Conservation (phyloP, 1,140 invertebrate genomes). For the Polypedilum vanderplanki region DNA sequence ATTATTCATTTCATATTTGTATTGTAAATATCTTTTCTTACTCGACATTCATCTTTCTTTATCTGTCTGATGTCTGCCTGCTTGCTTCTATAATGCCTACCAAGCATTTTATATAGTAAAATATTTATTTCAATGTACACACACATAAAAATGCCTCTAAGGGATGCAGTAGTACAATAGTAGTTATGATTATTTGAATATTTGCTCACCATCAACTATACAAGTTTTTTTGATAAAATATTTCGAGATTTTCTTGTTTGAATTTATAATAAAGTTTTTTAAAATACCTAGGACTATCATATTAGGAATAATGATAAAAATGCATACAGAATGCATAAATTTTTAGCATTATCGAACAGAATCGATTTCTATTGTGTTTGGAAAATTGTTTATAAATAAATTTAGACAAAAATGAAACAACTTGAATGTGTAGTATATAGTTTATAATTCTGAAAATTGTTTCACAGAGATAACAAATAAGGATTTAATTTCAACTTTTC, state of each 20-base stretch:
- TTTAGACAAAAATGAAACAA: no score
- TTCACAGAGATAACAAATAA: no score
- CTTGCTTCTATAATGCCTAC: background rate
- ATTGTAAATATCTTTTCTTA: background rate
- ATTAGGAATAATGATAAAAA: background rate
- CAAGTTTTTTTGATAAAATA: background rate
- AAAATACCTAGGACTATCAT: background rate
- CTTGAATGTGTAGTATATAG: no score
- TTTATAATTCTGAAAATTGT: no score
- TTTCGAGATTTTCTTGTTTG: background rate
- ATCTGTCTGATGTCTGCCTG: background rate
- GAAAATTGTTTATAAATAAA: no score
- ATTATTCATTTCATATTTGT: background rate
- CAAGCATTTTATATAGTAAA: background rate
- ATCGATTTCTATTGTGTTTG: no score
- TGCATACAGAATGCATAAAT: no score
- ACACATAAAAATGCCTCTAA: background rate
- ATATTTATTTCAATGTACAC: background rate
- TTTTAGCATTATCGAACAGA: no score
- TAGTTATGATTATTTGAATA: slow-evolving; percentile 8
- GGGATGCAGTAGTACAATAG: background rate
- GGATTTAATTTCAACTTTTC: no score
- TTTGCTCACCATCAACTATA: background rate
- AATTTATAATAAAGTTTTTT: background rate
- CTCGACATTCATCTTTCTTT: background rate